Conservation (phyloP, 2,888 invertebrate species). For the Dromius quadrimaculatus region DNA sequence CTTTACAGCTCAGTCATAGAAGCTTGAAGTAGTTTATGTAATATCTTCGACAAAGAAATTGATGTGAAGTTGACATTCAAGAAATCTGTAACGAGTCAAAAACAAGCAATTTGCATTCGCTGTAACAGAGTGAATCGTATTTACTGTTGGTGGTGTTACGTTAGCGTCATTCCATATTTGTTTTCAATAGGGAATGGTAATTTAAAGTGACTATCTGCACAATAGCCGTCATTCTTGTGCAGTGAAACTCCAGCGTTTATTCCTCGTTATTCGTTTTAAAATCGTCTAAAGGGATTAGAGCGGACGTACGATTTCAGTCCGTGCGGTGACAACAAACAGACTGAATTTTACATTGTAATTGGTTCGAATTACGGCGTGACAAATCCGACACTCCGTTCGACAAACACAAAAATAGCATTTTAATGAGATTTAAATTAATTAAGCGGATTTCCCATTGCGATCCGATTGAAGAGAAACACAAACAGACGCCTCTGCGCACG, state of each 20-base stretch:
- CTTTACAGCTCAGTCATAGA: no score
- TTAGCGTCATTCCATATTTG: conserved; percentile 10
- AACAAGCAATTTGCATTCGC: neutral
- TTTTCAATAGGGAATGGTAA: conserved; percentile 4
- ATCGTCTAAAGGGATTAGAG: conserved; percentile 43
- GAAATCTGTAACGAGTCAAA: neutral
- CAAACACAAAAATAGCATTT: conserved; percentile 54
- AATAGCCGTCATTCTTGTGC: conserved; percentile 6
- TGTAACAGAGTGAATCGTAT: neutral
- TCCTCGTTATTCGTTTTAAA: conserved; percentile 19
- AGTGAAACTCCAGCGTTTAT: neutral
- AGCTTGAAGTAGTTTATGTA: conserved; percentile 5
- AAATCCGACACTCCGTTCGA: conserved; percentile 47
- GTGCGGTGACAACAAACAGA: conserved; percentile 45
- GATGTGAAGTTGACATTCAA: neutral
- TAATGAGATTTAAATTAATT: conserved; percentile 54
- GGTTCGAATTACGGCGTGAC: conserved; percentile 49
- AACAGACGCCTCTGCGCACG: conserved; percentile 38
- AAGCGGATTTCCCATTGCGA: conserved; percentile 53
- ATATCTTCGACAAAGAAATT: conserved; percentile 5
- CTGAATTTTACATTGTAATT: conserved; percentile 51
- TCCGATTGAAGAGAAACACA: conserved; percentile 49
- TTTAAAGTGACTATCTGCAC: neutral
- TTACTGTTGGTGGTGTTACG: neutral
- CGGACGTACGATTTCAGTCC: conserved; percentile 36